phyloP scores from a whole-genome alignment of 1,140 invertebrate genomes.

The Rhagoletis zephyria region DNA sequence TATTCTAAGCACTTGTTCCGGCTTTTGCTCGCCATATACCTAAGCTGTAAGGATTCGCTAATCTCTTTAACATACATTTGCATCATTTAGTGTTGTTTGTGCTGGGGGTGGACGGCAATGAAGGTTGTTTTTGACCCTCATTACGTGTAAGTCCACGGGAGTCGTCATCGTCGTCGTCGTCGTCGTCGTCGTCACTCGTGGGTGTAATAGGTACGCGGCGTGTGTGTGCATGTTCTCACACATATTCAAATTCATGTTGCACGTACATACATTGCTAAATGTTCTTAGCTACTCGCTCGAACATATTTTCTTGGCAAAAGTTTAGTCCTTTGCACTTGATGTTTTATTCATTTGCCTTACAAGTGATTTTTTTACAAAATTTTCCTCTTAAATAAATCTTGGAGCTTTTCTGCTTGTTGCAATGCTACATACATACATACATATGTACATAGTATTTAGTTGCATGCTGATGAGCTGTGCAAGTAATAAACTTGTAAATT shows the following conservation, averaged over 20 bases:
- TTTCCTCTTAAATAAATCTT: not conserved
- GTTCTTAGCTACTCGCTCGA: not conserved
- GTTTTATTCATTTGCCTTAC: not conserved
- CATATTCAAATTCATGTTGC: not conserved
- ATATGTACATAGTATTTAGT: not conserved
- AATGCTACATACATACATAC: not conserved
- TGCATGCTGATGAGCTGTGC: constrained; percentile 25
- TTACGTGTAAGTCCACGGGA: constrained; percentile 58
- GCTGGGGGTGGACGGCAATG: not conserved
- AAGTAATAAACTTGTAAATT: constrained; percentile 50
- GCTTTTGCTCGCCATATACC: not conserved
- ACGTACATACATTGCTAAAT: not conserved
- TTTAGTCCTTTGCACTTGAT: constrained; percentile 1
- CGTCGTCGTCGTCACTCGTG: not conserved
- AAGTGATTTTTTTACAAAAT: not conserved
- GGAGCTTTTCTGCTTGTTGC: not conserved
- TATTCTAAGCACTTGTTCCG: not conserved
- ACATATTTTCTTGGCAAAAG: not conserved
- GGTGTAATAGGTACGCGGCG: not conserved
- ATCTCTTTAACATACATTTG: constrained; percentile 73
- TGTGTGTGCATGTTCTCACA: not conserved
- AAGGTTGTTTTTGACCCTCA: constrained; percentile 69
- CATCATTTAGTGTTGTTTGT: constrained; percentile 66
- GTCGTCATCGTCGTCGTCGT: not conserved
- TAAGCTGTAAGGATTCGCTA: constrained; percentile 61